phyloP scores from a whole-genome alignment of 2,888 invertebrate genomes.

The Temnothorax rugatulus region DNA sequence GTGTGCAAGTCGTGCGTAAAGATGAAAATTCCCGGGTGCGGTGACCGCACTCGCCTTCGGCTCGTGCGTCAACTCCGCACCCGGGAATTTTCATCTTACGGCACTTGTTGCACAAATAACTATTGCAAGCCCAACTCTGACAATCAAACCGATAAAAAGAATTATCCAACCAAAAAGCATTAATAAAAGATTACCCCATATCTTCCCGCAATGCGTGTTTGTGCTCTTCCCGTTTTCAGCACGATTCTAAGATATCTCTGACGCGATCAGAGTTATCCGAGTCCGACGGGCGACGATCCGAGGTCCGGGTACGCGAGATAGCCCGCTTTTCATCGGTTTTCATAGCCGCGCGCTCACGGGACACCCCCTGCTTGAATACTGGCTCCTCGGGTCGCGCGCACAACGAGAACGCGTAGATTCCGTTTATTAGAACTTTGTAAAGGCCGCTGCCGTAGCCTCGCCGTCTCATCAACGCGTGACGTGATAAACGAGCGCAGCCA shows the following conservation, averaged over 20 bases:
- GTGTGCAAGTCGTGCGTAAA: too few relatives aligned
- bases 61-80: too few relatives aligned
- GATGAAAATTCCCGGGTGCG: too few relatives aligned
- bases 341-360: constrained; percentile 6
- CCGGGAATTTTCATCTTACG: too few relatives aligned
- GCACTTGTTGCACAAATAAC: too few relatives aligned
- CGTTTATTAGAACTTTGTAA: constrained; percentile 58
- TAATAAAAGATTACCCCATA: neutral
- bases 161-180: neutral
- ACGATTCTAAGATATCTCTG: constrained; percentile 1
- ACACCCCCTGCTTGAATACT: constrained; percentile 22
- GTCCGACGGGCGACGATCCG: neutral
- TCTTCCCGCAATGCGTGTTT: neutral
- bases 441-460: constrained; percentile 42
- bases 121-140: neutral
- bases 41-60: too few relatives aligned
- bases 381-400: constrained; percentile 15
- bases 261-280: constrained; percentile 13
- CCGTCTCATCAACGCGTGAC: constrained; percentile 59
- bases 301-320: constrained; percentile 31
- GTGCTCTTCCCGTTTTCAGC: neutral
- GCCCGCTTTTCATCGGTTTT: constrained; percentile 47
- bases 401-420: constrained; percentile 34
- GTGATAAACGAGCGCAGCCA: constrained; percentile 57
- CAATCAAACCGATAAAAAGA: neutral